A percentile compares a stretch with the other conserved stretches of the same genome.
These are phyloP conservation scores for Megalops atlanticus DNA, from an alignment of 2,113 vertebrate species.

Conservation along the genomic window DNA sequence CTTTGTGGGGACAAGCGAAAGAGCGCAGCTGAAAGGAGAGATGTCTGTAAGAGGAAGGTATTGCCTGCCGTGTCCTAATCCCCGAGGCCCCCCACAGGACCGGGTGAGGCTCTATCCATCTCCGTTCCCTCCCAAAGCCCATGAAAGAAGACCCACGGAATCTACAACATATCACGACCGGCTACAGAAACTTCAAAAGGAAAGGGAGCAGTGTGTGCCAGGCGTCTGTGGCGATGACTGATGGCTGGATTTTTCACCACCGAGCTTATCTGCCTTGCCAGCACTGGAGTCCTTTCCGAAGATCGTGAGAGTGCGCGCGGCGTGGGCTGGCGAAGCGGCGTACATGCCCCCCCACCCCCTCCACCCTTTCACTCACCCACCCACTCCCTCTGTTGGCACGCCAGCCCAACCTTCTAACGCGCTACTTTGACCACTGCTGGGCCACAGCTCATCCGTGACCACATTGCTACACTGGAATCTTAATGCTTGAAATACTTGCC, in stretches of 20 bases:
- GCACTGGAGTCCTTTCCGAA: neutral
- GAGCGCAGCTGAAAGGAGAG: neutral
- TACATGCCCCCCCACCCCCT: neutral
- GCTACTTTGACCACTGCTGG: neutral
- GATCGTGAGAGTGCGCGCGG: neutral
- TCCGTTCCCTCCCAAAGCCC: too few relatives aligned
- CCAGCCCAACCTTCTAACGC: neutral
- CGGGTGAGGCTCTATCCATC: too few relatives aligned
- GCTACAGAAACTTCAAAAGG: neutral
- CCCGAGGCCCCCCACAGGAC: neutral
- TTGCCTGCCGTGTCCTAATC: neutral
- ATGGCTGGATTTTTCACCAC: neutral
- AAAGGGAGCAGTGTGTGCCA: neutral
- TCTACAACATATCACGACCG: too few relatives aligned
- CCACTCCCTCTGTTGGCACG: neutral
- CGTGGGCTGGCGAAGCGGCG: neutral
- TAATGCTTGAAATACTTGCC: neutral
- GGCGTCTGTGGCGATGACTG: neutral
- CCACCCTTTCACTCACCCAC: too few relatives aligned
- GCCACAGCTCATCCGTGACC: neutral
- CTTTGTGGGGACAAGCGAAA: neutral
- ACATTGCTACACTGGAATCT: constrained; percentile 9
- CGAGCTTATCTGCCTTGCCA: neutral
- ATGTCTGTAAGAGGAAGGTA: neutral
- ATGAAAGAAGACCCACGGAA: too few relatives aligned